Evolutionary conservation across 1,140 invertebrate genomes (phyloP).

Genomic region (Solenopsis invicta): DNA sequence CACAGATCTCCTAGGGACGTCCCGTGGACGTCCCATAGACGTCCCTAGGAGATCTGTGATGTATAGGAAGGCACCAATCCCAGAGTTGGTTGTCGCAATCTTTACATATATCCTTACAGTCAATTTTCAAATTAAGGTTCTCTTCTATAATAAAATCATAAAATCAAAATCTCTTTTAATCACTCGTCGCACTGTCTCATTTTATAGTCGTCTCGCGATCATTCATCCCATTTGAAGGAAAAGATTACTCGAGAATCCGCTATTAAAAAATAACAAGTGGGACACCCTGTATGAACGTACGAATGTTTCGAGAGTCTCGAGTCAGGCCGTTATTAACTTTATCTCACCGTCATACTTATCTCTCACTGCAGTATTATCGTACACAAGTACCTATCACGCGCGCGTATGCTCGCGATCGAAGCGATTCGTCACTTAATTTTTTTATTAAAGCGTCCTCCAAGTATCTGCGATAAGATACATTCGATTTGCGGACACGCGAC

Average conservation of each 20-base stretch:
- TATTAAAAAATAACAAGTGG: neutral
- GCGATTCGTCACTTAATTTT: neutral
- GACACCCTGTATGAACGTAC: neutral
- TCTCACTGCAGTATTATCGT: slow-evolving; percentile 56
- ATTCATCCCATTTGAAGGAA: neutral
- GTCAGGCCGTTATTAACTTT: slow-evolving; percentile 26
- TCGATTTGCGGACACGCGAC: neutral
- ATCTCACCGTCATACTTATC: slow-evolving; percentile 64
- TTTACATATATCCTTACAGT: neutral
- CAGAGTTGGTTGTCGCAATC: neutral
- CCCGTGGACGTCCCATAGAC: too few species aligned
- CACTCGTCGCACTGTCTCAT: too few species aligned
- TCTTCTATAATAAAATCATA: neutral
- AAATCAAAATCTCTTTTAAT: neutral
- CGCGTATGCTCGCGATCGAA: neutral
- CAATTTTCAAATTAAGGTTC: neutral
- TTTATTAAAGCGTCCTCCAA: neutral
- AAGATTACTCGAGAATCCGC: neutral
- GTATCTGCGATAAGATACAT: slow-evolving; percentile 6
- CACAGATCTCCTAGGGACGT: too few species aligned
- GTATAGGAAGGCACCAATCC: too few species aligned
- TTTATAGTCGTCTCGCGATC: neutral
- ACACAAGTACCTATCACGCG: neutral
- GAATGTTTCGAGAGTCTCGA: neutral
- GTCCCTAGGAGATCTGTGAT: too few species aligned